Evolutionary conservation across 2,797 vertebrate species (phyloP).

Genomic region (Odontamblyopus rebecca): DNA sequence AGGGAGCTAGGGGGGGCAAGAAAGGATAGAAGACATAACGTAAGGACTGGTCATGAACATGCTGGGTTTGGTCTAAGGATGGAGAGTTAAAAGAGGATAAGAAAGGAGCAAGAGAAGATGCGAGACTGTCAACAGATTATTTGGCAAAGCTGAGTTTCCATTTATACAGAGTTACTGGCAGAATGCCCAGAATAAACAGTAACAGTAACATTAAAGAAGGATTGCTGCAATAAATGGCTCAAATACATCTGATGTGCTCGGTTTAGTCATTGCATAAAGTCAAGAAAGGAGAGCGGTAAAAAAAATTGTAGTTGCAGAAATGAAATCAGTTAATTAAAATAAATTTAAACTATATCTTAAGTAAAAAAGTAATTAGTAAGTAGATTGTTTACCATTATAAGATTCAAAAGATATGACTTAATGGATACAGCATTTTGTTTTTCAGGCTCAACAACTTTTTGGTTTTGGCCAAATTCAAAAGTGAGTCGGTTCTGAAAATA

Average conservation of each 20-base stretch:
- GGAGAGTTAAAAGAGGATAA: conserved; percentile 38
- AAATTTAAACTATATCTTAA: too few relatives aligned
- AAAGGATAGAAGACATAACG: conserved; percentile 98
- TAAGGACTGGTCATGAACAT: conserved; percentile 93
- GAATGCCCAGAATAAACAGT: conserved; percentile 45
- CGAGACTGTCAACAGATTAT: conserved; percentile 28
- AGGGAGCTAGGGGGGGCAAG: conserved; percentile 98
- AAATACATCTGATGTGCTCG: conserved; percentile 4
- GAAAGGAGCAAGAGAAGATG: conserved; percentile 1
- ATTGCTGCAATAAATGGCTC: conserved; percentile 12
- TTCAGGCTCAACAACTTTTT: too few relatives aligned
- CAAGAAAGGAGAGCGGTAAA: conserved; percentile 6
- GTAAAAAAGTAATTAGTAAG: background rate
- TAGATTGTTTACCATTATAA: background rate
- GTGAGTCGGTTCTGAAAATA: too few relatives aligned
- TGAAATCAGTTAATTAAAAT: background rate
- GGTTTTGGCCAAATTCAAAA: too few relatives aligned
- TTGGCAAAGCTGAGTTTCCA: conserved; percentile 32
- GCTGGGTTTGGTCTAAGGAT: conserved; percentile 89
- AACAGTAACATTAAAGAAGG: conserved; percentile 37
- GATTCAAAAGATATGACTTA: background rate
- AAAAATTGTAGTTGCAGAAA: conserved; percentile 11
- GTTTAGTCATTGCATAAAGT: too few relatives aligned
- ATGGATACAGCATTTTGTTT: too few relatives aligned
- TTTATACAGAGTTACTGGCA: conserved; percentile 40